Percentiles rank a stretch among this genome's conserved stretches.
Evolutionary conservation across 2,797 vertebrate genomes (phyloP).

Genomic region (Bradypodion pumilum): DNA sequence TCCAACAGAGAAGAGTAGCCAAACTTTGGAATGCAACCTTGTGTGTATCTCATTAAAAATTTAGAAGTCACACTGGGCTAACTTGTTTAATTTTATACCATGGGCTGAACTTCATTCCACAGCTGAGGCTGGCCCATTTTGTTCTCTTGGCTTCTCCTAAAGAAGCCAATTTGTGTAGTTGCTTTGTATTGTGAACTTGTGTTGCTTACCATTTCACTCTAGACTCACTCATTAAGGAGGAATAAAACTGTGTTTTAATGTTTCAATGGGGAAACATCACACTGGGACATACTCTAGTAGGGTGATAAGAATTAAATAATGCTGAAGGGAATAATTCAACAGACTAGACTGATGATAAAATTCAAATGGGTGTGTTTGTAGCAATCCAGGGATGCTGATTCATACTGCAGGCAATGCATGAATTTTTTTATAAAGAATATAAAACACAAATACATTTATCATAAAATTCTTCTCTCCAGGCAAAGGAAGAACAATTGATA

Average conservation of each 20-base stretch:
- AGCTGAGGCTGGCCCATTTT: neutral
- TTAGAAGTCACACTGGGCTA: neutral
- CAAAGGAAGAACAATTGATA: constrained; percentile 56
- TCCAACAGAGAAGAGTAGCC: neutral
- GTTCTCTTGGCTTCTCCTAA: constrained; percentile 54
- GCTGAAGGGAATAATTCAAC: constrained; percentile 45
- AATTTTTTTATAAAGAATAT: constrained; percentile 62
- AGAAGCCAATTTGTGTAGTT: constrained; percentile 44
- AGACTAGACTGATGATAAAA: constrained; percentile 56
- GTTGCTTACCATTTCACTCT: constrained; percentile 35
- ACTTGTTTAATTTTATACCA: constrained; percentile 10
- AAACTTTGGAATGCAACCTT: neutral
- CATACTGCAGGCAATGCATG: constrained; percentile 57
- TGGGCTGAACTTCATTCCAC: neutral
- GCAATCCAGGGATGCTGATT: constrained; percentile 51
- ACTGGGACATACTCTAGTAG: constrained; percentile 37
- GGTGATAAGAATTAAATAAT: constrained; percentile 52
- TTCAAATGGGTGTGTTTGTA: constrained; percentile 44
- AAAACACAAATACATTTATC: constrained; percentile 65
- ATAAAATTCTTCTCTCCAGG: constrained; percentile 56
- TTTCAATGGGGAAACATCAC: neutral
- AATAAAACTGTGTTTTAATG: constrained; percentile 46
- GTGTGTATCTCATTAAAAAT: constrained; percentile 30
- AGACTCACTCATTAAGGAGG: constrained; percentile 56
- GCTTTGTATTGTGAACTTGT: constrained; percentile 50